Percentiles rank a stretch among this genome's conserved stretches.
Evolutionary conservation across 1,140 invertebrate genomes (phyloP).

Genomic region (Melipona quadrifasciata): DNA sequence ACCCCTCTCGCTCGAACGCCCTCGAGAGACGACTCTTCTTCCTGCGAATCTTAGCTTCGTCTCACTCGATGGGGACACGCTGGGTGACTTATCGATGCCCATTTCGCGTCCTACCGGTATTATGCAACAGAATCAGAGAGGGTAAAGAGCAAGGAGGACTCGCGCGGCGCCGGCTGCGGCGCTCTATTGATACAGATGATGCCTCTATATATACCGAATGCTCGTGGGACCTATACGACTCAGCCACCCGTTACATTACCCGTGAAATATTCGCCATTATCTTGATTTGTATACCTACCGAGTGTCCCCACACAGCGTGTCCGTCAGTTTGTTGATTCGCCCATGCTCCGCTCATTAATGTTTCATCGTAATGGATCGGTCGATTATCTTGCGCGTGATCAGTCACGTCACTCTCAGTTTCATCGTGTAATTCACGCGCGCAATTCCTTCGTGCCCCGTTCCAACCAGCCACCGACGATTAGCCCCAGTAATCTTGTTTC

Average conservation of each 20-base stretch:
- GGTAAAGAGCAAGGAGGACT: neutral
- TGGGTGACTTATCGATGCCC: constrained; percentile 53
- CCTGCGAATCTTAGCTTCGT: constrained; percentile 31
- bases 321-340: constrained; percentile 36
- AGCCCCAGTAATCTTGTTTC: neutral
- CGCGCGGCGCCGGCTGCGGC: constrained; percentile 28
- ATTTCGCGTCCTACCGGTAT: constrained; percentile 37
- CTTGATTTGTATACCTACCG: constrained; percentile 71
- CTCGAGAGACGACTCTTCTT: constrained; percentile 9
- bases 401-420: constrained; percentile 33
- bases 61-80: constrained; percentile 6
- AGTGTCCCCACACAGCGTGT: constrained; percentile 48
- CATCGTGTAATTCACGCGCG: neutral
- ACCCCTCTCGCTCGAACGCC: neutral
- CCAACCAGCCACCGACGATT: neutral
- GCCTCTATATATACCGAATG: constrained; percentile 46
- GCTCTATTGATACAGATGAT: constrained; percentile 73
- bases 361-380: constrained; percentile 64
- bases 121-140: constrained; percentile 55
- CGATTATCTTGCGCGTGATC: constrained; percentile 39
- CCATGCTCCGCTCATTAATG: constrained; percentile 52
- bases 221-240: constrained; percentile 68
- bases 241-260: constrained; percentile 75
- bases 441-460: neutral
- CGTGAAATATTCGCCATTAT: constrained; percentile 76